phyloP scores from a whole-genome alignment of 2,797 vertebrate species.

The Leucoraja ocellata region DNA sequence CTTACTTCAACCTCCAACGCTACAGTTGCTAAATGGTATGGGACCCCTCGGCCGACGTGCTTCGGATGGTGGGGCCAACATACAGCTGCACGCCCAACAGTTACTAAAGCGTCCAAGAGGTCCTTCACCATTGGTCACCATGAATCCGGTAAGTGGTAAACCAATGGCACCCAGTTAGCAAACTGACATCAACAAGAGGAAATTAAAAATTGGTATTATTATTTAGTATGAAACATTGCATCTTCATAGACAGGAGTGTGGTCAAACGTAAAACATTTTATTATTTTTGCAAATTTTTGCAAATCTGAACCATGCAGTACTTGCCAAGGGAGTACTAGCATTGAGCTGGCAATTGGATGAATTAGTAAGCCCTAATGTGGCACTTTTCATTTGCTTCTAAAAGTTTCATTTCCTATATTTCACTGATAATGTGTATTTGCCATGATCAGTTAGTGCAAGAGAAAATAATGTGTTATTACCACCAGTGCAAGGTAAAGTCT shows the following conservation, averaged over 20 bases:
- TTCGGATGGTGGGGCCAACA: constrained; percentile 93
- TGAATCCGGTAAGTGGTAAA: constrained; percentile 76
- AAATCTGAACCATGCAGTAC: no score
- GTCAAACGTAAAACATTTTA: not conserved
- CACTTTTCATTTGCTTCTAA: not conserved
- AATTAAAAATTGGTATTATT: not conserved
- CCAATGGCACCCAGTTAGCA: not conserved
- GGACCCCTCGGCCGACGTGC: constrained; percentile 88
- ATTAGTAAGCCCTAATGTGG: not conserved
- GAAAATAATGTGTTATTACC: not conserved
- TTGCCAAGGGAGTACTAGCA: not conserved
- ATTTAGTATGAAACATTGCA: not conserved
- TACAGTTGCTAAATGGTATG: constrained; percentile 94
- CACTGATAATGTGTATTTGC: not conserved
- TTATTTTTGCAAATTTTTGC: not conserved
- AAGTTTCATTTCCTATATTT: not conserved
- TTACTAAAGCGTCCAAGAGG: constrained; percentile 89
- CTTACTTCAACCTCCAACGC: constrained; percentile 86
- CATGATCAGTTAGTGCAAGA: not conserved
- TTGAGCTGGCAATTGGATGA: not conserved
- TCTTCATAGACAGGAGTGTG: not conserved
- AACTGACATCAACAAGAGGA: not conserved
- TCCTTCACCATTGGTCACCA: constrained; percentile 84
- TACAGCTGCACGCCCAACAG: constrained; percentile 90
- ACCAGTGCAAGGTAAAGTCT: no score